These are phyloP conservation scores for Pteropus alecto DNA, from an alignment of 2,113 vertebrate genomes.

Conservation along the genomic window DNA sequence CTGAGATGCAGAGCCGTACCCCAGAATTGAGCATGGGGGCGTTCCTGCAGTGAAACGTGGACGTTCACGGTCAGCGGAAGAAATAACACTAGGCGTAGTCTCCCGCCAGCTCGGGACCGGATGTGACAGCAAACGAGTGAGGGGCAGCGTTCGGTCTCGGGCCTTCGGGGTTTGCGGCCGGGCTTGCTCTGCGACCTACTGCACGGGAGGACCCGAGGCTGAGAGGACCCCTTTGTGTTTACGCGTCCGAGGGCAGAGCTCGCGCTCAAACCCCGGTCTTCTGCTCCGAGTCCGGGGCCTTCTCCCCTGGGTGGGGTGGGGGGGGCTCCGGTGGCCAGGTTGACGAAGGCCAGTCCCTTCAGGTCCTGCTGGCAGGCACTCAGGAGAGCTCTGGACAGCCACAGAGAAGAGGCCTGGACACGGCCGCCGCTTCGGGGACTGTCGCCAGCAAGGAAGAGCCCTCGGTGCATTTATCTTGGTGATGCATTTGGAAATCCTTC, in stretches of 20 bases:
- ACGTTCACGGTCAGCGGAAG: slow-evolving; percentile 41
- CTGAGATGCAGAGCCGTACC: not conserved
- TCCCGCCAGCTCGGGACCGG: slow-evolving; percentile 42
- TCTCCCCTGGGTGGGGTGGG: not conserved
- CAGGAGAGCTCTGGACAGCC: not conserved
- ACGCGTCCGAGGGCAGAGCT: too few species aligned
- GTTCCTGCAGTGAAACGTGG: not conserved
- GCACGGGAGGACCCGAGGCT: rapidly evolving
- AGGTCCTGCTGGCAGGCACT: rapidly evolving
- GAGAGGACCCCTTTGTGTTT: rapidly evolving
- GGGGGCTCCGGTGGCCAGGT: rapidly evolving
- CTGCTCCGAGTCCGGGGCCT: rapidly evolving
- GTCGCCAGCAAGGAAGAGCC: rapidly evolving
- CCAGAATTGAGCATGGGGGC: not conserved
- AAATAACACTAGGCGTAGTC: slow-evolving; percentile 31
- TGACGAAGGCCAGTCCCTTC: rapidly evolving
- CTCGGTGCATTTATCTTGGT: rapidly evolving
- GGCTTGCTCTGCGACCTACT: rapidly evolving
- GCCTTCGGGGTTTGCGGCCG: too few species aligned
- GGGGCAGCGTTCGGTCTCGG: not conserved
- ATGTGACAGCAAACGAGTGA: not conserved
- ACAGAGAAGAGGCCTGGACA: not conserved
- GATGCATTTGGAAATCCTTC: not conserved
- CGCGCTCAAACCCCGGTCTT: rapidly evolving
- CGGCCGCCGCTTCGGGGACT: rapidly evolving